These are phyloP conservation scores for Dryobotodes eremita DNA, from an alignment of 2,888 invertebrate species.

Conservation along the genomic window DNA sequence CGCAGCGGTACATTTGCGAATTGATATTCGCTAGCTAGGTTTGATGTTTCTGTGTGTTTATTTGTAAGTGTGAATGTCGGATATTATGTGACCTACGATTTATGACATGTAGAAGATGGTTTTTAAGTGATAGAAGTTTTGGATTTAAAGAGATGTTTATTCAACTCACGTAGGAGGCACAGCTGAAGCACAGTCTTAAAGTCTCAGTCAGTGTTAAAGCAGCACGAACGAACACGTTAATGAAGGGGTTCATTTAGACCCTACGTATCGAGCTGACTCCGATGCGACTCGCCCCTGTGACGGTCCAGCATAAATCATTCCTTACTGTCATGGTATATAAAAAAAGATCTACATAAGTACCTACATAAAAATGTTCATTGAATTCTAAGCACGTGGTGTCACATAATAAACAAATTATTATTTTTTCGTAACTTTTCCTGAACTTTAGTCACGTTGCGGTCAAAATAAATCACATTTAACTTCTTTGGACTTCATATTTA, in stretches of 20 bases:
- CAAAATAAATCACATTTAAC: constrained; percentile 51
- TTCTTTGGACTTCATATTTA: constrained; percentile 48
- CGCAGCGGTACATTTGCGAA: constrained; percentile 58
- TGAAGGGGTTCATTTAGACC: background rate
- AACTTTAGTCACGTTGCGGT: constrained; percentile 32
- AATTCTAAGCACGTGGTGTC: constrained; percentile 2
- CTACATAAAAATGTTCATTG: background rate
- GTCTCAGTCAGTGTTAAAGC: background rate
- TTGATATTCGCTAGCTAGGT: constrained; percentile 23
- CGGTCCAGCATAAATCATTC: background rate
- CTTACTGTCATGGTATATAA: background rate
- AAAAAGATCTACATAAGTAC: background rate
- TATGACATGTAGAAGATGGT: background rate
- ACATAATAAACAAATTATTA: background rate
- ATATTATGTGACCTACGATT: background rate
- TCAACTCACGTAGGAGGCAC: no score
- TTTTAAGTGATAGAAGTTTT: background rate
- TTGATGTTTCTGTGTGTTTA: constrained; percentile 6
- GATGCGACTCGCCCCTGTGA: background rate
- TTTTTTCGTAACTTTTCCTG: constrained; percentile 23
- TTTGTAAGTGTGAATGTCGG: constrained; percentile 15
- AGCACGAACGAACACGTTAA: background rate
- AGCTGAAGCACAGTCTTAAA: no score
- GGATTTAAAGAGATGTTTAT: background rate
- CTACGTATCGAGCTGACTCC: background rate